A percentile compares a stretch with the other conserved stretches of the same genome.
Evolutionary conservation across 2,888 invertebrate genomes (phyloP).

Genomic region (Orthonevra nobilis): DNA sequence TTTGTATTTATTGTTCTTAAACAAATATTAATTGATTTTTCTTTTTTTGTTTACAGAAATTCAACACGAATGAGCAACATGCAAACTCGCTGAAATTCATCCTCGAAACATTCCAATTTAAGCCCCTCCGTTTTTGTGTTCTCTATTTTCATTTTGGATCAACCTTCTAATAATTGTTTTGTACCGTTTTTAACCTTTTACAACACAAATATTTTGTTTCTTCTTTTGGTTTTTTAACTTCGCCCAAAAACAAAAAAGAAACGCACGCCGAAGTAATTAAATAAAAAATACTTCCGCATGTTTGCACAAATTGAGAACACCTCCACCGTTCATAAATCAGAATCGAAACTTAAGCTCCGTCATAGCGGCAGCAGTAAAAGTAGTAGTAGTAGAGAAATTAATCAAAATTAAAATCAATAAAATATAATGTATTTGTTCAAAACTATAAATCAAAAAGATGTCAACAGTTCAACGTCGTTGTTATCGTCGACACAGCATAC

Average conservation of each 20-base stretch:
- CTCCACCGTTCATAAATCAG: constrained; percentile 60
- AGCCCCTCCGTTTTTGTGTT: constrained; percentile 41
- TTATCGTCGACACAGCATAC: constrained; percentile 45
- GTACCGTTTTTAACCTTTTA: not conserved
- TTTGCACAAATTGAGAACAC: constrained; percentile 61
- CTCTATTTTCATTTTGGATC: constrained; percentile 6
- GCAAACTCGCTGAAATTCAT: constrained; percentile 39
- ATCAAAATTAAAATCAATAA: constrained; percentile 67
- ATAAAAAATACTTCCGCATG: constrained; percentile 61
- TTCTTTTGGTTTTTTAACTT: constrained; percentile 2
- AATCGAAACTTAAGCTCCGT: constrained; percentile 45
- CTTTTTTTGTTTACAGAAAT: no score
- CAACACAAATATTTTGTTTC: not conserved
- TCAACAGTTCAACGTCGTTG: constrained; percentile 64
- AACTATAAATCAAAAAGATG: constrained; percentile 69
- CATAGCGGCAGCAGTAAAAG: constrained; percentile 40
- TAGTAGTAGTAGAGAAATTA: constrained; percentile 60
- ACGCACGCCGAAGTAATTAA: constrained; percentile 1
- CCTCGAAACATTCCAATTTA: constrained; percentile 22
- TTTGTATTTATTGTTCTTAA: no score
- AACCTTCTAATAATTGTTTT: no score
- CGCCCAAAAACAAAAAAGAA: no score
- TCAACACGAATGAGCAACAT: constrained; percentile 28
- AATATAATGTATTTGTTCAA: constrained; percentile 68
- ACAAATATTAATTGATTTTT: no score